Evolutionary conservation across 1,140 invertebrate species (phyloP).

Genomic region (Rhagoletis pomonella): DNA sequence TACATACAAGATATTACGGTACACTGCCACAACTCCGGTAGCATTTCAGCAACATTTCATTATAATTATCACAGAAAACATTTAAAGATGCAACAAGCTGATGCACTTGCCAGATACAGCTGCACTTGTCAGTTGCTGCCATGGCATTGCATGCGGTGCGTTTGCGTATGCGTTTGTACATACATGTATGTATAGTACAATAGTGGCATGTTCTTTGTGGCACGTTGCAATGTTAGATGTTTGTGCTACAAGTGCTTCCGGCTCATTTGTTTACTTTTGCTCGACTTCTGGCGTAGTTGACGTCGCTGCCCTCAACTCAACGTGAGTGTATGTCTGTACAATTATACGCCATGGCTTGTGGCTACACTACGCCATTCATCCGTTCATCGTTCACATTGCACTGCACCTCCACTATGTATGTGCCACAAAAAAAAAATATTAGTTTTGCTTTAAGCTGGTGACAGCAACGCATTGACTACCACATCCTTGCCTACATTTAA

Average conservation of each 20-base stretch:
- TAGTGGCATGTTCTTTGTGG: slow-evolving; percentile 35
- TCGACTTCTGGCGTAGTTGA: slow-evolving; percentile 28
- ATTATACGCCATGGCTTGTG: neutral
- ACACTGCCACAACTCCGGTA: neutral
- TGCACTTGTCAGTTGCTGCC: slow-evolving; percentile 30
- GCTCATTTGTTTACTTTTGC: slow-evolving; percentile 46
- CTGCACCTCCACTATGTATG: slow-evolving; percentile 4
- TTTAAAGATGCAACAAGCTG: slow-evolving; percentile 45
- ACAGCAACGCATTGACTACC: slow-evolving; percentile 44
- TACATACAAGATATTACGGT: neutral
- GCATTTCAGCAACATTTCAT: slow-evolving; percentile 45
- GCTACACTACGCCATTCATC: neutral
- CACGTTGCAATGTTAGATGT: neutral
- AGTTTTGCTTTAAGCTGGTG: slow-evolving; percentile 28
- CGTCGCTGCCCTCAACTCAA: neutral
- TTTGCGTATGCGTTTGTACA: neutral
- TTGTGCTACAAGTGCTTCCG: slow-evolving; percentile 44
- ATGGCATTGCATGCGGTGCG: neutral
- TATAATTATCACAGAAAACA: slow-evolving; percentile 52
- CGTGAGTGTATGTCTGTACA: neutral
- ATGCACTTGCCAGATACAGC: slow-evolving; percentile 48
- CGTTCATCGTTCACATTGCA: slow-evolving; percentile 1
- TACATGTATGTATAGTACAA: too few relatives aligned
- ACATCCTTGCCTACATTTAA: slow-evolving; percentile 17
- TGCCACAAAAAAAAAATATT: slow-evolving; percentile 11